Evolutionary conservation across 2,888 invertebrate genomes (phyloP).

Genomic region (Pristionchus japonicus): DNA sequence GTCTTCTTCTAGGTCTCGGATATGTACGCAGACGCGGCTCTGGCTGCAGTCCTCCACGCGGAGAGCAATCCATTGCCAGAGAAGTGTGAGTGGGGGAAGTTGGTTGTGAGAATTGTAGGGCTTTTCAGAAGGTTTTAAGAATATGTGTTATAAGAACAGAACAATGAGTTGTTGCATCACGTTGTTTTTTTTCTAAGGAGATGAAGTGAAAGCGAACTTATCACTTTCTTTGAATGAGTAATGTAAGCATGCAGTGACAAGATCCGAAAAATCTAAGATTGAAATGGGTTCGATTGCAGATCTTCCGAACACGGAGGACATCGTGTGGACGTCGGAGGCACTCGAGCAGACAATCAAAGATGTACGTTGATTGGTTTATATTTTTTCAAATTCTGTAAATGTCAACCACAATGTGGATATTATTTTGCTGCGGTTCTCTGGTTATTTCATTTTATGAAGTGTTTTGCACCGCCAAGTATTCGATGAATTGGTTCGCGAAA

Average conservation of each 20-base stretch:
- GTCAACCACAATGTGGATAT: too few species aligned
- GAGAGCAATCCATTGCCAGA: slow-evolving; percentile 78
- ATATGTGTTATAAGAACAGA: too few species aligned
- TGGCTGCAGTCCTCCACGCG: slow-evolving; percentile 89
- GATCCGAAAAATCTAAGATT: too few species aligned
- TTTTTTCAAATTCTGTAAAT: background rate
- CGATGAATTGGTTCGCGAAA: too few species aligned
- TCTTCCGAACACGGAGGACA: background rate
- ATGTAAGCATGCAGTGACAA: too few species aligned
- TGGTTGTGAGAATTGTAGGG: background rate
- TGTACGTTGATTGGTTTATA: background rate
- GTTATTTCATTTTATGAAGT: too few species aligned
- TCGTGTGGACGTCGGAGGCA: slow-evolving; percentile 36
- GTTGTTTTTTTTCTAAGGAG: too few species aligned
- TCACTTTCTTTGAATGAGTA: too few species aligned
- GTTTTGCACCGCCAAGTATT: too few species aligned
- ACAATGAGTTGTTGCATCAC: too few species aligned
- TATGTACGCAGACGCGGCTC: slow-evolving; percentile 96
- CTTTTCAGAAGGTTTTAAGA: background rate
- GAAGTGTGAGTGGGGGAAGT: slow-evolving; percentile 62
- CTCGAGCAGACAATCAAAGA: slow-evolving; percentile 44
- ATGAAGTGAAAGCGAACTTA: too few species aligned
- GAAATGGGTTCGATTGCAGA: slow-evolving; percentile 30
- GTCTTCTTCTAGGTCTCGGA: slow-evolving; percentile 84
- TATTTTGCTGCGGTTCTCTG: too few species aligned